Conservation (phyloP, 2,113 vertebrate genomes). For the Centropristis striata region DNA sequence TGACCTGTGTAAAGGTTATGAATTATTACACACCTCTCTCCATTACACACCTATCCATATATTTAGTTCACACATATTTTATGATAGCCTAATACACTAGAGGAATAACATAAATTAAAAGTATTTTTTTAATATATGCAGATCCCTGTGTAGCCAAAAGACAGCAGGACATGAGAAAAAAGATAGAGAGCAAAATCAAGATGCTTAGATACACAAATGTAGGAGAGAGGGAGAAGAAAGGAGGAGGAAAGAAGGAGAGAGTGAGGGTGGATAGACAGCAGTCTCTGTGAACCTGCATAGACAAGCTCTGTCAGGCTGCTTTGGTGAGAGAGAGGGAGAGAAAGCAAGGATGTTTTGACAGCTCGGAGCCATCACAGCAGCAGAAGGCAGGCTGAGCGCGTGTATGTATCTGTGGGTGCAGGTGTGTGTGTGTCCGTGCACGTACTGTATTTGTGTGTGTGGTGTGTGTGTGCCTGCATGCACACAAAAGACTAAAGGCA, state of each 20-base stretch:
- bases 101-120: background rate
- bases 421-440: constrained; percentile 47
- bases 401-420: constrained; percentile 27
- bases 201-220: constrained; percentile 47
- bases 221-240: constrained; percentile 23
- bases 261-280: constrained; percentile 65
- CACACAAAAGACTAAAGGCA: constrained; percentile 64
- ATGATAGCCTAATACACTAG: background rate
- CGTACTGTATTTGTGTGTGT: constrained; percentile 25
- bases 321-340: constrained; percentile 63
- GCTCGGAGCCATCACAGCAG: constrained; percentile 82
- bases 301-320: constrained; percentile 76
- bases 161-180: background rate
- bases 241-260: constrained; percentile 5
- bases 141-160: constrained; percentile 20
- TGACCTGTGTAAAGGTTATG: background rate
- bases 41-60: no score
- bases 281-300: constrained; percentile 75
- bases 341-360: constrained; percentile 82
- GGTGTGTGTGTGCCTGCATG: constrained; percentile 35
- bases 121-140: constrained; percentile 3
- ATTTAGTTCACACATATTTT: background rate
- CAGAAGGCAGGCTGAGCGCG: constrained; percentile 75
- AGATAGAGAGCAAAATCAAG: constrained; percentile 47
- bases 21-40: background rate